A percentile compares a stretch with the other conserved stretches of the same genome.
Conservation (phyloP, 1,140 invertebrate genomes). For the Zaprionus kolodkinae region DNA sequence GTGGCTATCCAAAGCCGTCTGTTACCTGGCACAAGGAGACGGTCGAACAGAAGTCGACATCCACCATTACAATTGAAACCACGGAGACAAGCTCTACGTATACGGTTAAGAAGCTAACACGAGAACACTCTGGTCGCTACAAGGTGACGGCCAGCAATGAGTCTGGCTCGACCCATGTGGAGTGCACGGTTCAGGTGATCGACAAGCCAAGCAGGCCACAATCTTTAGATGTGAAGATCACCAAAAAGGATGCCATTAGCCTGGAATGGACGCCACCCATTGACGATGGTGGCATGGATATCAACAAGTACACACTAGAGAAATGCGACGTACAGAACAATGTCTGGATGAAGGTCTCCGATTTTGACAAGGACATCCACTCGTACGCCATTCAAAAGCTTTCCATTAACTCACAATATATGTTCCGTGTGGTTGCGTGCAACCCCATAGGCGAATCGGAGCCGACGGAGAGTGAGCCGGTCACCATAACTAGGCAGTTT, state of each 20-base stretch:
- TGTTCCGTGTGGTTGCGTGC: slow-evolving; percentile 92
- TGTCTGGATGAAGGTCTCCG: slow-evolving; percentile 91
- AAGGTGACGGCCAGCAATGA: slow-evolving; percentile 88
- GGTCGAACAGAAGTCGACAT: slow-evolving; percentile 84
- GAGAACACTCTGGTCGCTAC: slow-evolving; percentile 88
- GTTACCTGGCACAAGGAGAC: slow-evolving; percentile 88
- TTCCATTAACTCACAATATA: slow-evolving; percentile 91
- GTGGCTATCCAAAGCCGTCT: slow-evolving; percentile 89
- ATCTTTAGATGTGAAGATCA: slow-evolving; percentile 89
- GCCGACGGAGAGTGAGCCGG: slow-evolving; percentile 89
- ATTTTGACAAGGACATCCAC: slow-evolving; percentile 89
- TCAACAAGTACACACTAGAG: slow-evolving; percentile 92
- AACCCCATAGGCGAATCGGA: slow-evolving; percentile 93
- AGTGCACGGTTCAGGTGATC: slow-evolving; percentile 91
- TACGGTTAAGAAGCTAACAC: slow-evolving; percentile 86
- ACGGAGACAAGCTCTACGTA: slow-evolving; percentile 87
- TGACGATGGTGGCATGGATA: slow-evolving; percentile 91
- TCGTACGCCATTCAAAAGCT: slow-evolving; percentile 91
- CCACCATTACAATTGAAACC: slow-evolving; percentile 85
- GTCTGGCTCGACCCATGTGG: slow-evolving; percentile 88
- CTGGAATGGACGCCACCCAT: slow-evolving; percentile 93
- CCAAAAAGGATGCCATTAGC: slow-evolving; percentile 89
- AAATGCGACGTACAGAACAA: slow-evolving; percentile 89
- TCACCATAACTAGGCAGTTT: slow-evolving; percentile 87
- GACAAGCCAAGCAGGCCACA: slow-evolving; percentile 94